Base-by-base conservation (phyloP, 2,113 vertebrate genomes). In the Elgaria multicarinata region DNA sequence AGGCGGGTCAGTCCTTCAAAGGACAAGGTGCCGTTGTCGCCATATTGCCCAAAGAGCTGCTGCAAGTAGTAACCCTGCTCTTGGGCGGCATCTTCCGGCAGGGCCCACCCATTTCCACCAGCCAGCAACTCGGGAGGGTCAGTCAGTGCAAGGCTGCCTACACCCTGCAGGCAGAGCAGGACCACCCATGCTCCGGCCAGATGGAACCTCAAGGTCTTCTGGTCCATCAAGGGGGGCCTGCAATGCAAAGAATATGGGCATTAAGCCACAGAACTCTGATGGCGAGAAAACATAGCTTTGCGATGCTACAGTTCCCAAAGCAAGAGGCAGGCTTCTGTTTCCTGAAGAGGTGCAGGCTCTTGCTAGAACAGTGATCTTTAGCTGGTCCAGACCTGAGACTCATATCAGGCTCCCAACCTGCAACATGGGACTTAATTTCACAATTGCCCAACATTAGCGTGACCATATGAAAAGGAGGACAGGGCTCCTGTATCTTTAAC, bases 31-130 rank as follows among this genome's bases (percentile, higher is more conserved):
- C 97, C 97, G 0, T 98, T 98, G 79, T 96, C 92, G 0, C 98
- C 98, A 7, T 98, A 98, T 4, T 95, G 95, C 7, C 97, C 95
- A 79, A 98, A 98, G 14, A 98, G 96, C 85, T 97, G 97, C 90
- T 90, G 92, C 86, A 98, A 94, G 95, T 98, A 98, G 44, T 98
- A 97, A 13, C 94, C 97, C 94, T 98, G 96, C 85, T 97, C 97
- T 87, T 96, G 96, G 83, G 93, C 92, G 1, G 97, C 97, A 6
- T 95, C 95, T 83, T 94, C 96, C 2, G 96, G 91, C 6, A 66
- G 46, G 87, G 33, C 44, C 74, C 79, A 42, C 3, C 9, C 39
- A 0, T 0, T 1, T n/a, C 12, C 83, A 31, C 12, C 8, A 4
- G 1, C 81, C n/a, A 55, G 55, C n/a, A 84, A 28, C n/a, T 69